A percentile compares a stretch with the other conserved stretches of the same genome.
These are phyloP conservation scores for Corapipo altera DNA, from an alignment of 2,113 vertebrate species.

Conservation along the genomic window DNA sequence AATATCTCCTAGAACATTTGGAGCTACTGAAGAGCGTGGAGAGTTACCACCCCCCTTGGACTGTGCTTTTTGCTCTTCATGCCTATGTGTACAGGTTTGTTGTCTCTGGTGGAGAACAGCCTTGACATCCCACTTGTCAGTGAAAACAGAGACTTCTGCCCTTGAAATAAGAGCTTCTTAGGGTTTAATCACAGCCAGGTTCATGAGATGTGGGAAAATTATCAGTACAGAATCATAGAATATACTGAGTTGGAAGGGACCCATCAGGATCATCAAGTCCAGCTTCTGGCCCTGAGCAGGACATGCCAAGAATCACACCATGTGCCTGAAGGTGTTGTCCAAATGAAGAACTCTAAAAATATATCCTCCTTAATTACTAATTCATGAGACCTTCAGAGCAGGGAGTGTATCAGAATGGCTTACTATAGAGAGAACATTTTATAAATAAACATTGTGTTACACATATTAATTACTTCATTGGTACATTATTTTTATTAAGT, in stretches of 20 bases:
- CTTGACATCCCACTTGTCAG: background rate
- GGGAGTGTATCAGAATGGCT: background rate
- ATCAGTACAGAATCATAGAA: background rate
- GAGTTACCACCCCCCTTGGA: background rate
- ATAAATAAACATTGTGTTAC: background rate
- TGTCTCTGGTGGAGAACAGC: background rate
- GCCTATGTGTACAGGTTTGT: fast-evolving
- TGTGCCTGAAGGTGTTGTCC: background rate
- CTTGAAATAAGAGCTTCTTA: background rate
- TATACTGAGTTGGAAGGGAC: background rate
- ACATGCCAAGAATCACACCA: background rate
- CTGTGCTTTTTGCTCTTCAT: background rate
- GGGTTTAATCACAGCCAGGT: background rate
- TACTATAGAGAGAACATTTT: background rate
- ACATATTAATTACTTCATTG: background rate
- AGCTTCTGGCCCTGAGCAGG: too few relatives aligned
- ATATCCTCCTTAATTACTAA: background rate
- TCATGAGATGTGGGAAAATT: background rate
- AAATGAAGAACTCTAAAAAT: background rate
- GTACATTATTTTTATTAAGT: conserved; percentile 4
- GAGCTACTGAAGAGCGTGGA: background rate
- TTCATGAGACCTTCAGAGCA: background rate
- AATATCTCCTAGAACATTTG: background rate
- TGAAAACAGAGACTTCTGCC: background rate
- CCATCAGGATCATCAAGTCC: background rate